These are phyloP conservation scores for Trisateles emortualis DNA, from an alignment of 2,888 invertebrate genomes.

Conservation along the genomic window DNA sequence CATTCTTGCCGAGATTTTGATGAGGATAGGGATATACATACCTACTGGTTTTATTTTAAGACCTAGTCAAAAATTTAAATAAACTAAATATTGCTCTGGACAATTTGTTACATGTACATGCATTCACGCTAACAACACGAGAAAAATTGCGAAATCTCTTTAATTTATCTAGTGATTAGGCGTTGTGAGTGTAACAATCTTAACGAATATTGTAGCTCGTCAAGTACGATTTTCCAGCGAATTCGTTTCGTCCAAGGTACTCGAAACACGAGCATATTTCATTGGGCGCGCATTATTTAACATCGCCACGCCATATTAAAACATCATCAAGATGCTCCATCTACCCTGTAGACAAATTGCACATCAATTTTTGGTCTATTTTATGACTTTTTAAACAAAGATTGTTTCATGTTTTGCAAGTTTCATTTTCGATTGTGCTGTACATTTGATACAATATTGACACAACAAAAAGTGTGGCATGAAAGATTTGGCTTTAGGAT, in stretches of 20 bases:
- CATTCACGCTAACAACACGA: neutral
- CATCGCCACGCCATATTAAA: constrained; percentile 62
- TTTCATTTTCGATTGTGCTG: constrained; percentile 34
- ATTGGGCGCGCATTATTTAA: constrained; percentile 54
- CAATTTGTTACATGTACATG: no score
- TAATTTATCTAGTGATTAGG: neutral
- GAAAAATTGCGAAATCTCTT: neutral
- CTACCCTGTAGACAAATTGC: constrained; percentile 43
- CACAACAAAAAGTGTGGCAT: constrained; percentile 38
- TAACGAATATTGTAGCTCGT: neutral
- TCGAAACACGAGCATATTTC: constrained; percentile 3
- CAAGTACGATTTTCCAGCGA: neutral
- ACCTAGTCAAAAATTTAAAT: no score
- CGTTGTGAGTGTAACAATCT: neutral
- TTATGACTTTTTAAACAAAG: constrained; percentile 24
- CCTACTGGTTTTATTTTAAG: no score
- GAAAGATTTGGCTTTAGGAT: constrained; percentile 24
- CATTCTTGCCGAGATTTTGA: no score
- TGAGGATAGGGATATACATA: no score
- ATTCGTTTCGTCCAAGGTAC: constrained; percentile 5
- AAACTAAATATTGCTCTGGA: no score
- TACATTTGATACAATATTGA: constrained; percentile 53
- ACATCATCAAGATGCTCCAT: constrained; percentile 59
- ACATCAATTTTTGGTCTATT: constrained; percentile 34
- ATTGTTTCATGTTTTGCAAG: constrained; percentile 45